These are phyloP conservation scores for Pedetes capensis DNA, from an alignment of 2,113 vertebrate genomes.

Conservation along the genomic window DNA sequence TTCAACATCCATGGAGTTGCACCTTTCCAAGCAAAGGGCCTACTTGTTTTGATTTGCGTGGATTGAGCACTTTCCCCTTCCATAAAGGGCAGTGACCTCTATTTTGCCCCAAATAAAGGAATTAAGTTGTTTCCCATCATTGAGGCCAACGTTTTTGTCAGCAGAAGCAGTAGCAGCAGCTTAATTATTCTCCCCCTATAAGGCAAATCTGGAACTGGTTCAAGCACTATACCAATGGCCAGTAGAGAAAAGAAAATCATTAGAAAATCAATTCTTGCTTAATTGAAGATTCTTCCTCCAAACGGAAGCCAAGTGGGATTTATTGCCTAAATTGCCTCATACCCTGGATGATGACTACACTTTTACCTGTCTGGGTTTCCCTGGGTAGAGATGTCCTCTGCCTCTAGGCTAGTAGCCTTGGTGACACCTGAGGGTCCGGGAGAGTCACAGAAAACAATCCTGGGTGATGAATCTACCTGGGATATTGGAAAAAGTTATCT, in stretches of 20 bases:
- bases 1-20: background rate
- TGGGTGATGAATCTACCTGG: accelerated
- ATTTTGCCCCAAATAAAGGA: constrained; percentile 66
- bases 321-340: constrained; percentile 66
- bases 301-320: constrained; percentile 80
- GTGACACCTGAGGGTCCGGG: background rate
- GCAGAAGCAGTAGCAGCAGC: background rate
- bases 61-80: constrained; percentile 34
- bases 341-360: constrained; percentile 52
- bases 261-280: constrained; percentile 86
- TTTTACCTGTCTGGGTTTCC: constrained; percentile 64
- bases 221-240: constrained; percentile 75
- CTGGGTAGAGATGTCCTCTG: background rate
- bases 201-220: constrained; percentile 76
- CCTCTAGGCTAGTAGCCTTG: background rate
- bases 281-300: constrained; percentile 84
- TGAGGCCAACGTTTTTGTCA: constrained; percentile 74
- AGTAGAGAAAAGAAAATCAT: constrained; percentile 76
- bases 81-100: background rate
- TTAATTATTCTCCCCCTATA: constrained; percentile 74
- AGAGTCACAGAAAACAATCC: background rate
- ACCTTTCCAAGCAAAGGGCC: background rate
- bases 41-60: background rate
- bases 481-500: background rate
- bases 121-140: constrained; percentile 60